A percentile compares a stretch with the other conserved stretches of the same genome.
These are phyloP conservation scores for Hypotaenidia okinawae DNA, from an alignment of 2,797 vertebrate species.

Conservation along the genomic window DNA sequence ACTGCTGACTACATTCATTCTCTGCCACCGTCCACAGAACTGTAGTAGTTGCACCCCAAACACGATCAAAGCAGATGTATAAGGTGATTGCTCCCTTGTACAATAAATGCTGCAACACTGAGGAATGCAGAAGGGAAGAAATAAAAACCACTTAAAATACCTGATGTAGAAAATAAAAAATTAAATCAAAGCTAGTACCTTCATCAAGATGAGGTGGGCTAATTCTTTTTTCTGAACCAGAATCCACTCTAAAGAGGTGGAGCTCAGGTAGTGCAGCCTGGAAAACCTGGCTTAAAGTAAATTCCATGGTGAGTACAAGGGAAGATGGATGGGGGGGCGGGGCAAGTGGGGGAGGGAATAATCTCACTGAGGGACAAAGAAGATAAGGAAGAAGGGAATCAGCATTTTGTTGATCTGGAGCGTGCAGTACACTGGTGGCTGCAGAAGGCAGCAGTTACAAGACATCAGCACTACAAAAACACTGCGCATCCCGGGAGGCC, in stretches of 20 bases:
- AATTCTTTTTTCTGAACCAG: neutral
- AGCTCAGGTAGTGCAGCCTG: neutral
- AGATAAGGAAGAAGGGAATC: neutral
- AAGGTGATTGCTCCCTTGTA: neutral
- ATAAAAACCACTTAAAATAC: neutral
- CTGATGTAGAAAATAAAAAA: neutral
- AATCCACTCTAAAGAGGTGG: neutral
- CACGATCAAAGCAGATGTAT: neutral
- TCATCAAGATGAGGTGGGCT: neutral
- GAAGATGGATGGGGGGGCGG: neutral
- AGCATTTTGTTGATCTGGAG: neutral
- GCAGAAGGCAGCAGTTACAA: neutral
- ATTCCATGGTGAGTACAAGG: neutral
- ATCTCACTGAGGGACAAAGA: neutral
- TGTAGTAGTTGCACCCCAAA: neutral
- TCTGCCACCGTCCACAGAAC: neutral
- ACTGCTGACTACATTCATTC: neutral
- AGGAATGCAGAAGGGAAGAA: neutral
- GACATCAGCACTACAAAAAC: neutral
- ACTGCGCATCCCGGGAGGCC: neutral
- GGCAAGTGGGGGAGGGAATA: neutral
- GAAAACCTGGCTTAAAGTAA: neutral
- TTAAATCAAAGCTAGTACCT: neutral
- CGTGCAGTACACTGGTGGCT: neutral
- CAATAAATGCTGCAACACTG: neutral